Evolutionary conservation across 2,797 vertebrate species (phyloP).

Genomic region (Acanthurus lineatus): DNA sequence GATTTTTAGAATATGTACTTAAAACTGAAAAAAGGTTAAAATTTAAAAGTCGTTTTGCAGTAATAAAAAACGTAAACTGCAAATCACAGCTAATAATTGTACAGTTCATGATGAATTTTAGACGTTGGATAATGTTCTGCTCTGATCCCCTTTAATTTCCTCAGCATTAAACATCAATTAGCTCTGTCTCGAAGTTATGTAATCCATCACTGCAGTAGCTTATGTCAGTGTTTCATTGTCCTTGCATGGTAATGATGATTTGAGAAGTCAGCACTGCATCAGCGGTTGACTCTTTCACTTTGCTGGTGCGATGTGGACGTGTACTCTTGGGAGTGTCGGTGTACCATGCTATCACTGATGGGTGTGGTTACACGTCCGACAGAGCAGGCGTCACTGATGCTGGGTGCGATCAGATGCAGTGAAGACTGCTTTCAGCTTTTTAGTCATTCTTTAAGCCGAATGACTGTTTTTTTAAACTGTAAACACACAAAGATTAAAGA

Average conservation of each 20-base stretch:
- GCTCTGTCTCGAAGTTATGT: not conserved
- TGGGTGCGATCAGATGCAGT: not conserved
- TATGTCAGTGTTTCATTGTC: conserved; percentile 8
- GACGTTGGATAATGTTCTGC: not conserved
- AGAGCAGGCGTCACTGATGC: not conserved
- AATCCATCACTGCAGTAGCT: conserved; percentile 25
- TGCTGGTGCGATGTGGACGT: not conserved
- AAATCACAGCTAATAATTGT: not conserved
- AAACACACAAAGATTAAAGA: not conserved
- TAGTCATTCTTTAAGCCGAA: conserved; percentile 2
- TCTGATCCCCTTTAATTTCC: conserved; percentile 3
- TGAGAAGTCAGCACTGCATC: conserved; percentile 1
- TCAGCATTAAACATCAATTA: conserved; percentile 14
- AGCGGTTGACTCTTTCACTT: not conserved
- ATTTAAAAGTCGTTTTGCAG: conserved; percentile 2
- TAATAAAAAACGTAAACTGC: not conserved
- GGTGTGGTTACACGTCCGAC: too few species aligned
- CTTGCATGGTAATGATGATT: conserved; percentile 10
- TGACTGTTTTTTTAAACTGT: conserved; percentile 11
- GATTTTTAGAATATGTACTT: conserved; percentile 1
- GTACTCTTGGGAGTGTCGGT: too few species aligned
- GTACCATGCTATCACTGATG: too few species aligned
- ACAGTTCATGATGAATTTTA: not conserved
- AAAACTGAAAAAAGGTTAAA: conserved; percentile 22
- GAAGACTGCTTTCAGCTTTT: conserved; percentile 3